Conservation (phyloP, 1,140 invertebrate species). For the Chionoecetes opilio region DNA sequence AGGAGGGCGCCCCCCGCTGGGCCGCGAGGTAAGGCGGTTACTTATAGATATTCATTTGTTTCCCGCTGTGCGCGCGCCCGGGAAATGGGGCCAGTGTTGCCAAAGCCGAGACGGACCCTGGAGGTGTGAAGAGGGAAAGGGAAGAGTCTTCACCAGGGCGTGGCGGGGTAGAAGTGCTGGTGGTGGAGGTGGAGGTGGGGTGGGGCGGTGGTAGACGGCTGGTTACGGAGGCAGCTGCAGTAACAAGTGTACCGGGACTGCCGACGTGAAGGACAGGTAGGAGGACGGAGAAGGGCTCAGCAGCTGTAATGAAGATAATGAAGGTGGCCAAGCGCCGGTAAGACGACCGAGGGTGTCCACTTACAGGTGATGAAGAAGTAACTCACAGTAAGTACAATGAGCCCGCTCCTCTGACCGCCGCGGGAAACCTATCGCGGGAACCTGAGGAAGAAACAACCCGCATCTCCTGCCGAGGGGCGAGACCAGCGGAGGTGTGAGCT, state of each 20-base stretch:
- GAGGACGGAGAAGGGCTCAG: neutral
- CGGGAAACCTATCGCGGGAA: neutral
- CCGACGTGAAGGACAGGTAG: neutral
- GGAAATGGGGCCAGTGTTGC: conserved; percentile 72
- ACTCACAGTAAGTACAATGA: neutral
- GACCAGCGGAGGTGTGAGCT: neutral
- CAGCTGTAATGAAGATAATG: conserved; percentile 6
- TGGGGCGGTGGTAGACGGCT: neutral
- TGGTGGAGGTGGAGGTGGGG: neutral
- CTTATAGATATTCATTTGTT: conserved; percentile 80
- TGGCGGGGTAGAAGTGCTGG: conserved; percentile 9
- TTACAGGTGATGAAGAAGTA: neutral
- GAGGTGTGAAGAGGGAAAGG: conserved; percentile 17
- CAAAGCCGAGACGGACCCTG: conserved; percentile 62
- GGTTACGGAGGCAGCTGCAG: neutral
- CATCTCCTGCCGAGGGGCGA: neutral
- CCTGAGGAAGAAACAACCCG: neutral
- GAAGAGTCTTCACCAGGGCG: conserved; percentile 35
- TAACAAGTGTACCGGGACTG: neutral
- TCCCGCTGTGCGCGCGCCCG: conserved; percentile 72
- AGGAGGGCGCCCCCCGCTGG: conserved; percentile 48
- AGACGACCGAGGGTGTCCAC: neutral
- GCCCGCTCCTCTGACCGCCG: neutral
- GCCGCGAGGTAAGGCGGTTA: conserved; percentile 72
- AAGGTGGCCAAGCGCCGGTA: neutral